Conservation (phyloP, 2,888 invertebrate genomes). For the Auanema freiburgensis region DNA sequence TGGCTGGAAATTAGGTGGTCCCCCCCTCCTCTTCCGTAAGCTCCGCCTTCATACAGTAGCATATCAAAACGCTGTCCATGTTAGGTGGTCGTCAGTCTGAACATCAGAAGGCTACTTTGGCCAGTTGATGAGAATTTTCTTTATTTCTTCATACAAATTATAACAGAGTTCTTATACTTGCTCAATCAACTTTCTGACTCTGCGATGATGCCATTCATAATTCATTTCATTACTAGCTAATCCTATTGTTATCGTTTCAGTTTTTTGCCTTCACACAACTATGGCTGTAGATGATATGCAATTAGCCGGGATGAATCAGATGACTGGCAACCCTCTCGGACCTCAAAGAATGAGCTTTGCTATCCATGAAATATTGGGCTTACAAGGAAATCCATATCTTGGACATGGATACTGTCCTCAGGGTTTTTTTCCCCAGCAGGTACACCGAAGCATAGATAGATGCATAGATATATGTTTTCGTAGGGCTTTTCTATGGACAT, state of each 20-base stretch:
- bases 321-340: slow-evolving; percentile 20
- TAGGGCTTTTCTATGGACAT: slow-evolving; percentile 22
- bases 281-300: slow-evolving; percentile 48
- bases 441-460: background rate
- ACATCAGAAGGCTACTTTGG: background rate
- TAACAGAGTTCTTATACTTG: slow-evolving; percentile 8
- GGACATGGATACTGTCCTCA: slow-evolving; percentile 45
- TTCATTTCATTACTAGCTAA: background rate
- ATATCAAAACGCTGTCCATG: background rate
- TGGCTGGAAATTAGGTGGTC: slow-evolving; percentile 14
- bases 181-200: background rate
- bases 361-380: slow-evolving; percentile 57
- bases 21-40: slow-evolving; percentile 12
- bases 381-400: slow-evolving; percentile 42
- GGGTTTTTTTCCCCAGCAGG: slow-evolving; percentile 40
- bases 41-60: slow-evolving; percentile 5
- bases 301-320: slow-evolving; percentile 28
- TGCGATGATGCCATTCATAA: too few relatives aligned
- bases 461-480: background rate
- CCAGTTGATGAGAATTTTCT: background rate
- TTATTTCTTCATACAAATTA: background rate
- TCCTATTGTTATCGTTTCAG: background rate
- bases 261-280: slow-evolving; percentile 4
- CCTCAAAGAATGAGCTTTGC: slow-evolving; percentile 55
- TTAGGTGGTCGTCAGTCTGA: too few relatives aligned